Base-by-base conservation (phyloP, 2,113 vertebrate genomes). In the Mus musculus region DNA sequence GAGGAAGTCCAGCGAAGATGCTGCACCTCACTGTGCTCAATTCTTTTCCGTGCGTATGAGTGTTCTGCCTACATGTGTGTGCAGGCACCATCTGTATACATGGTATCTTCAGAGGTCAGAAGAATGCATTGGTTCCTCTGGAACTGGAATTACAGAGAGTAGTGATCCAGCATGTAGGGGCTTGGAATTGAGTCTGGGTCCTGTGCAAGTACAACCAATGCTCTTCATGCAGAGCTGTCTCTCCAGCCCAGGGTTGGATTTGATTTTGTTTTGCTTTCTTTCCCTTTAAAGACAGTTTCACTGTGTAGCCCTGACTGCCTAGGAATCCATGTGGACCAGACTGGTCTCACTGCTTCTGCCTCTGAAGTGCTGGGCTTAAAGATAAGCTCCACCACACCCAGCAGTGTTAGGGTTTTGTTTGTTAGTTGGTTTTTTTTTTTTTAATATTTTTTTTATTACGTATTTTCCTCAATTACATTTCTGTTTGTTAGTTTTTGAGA, bases 1-100 rank as follows among this genome's bases (percentile, higher is more conserved):
- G 42, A 92, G 92, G 73, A 90, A 95, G 63, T 65, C 16, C 92
- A 88, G 88, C 90, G 88, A n/a, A 71, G 67, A 30, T 16, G 13
- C 30, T 69, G 30, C 30, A 33, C 67, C 67, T 14, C 12, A 33
- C 12, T 33, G 17, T 80, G 30, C 46, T 78, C 28, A 52, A 5
- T 10, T 36, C 20, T 80, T 49, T 54, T 17, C 5, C 30, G 3
- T 56, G 52, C n/a, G 54, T 59, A 2, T 82, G 80, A 42, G 81
- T 82, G 56, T 63, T 84, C n/a, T 63, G 81, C 56, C n/a, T 84
- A 16, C 81, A 10, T 42, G n/a, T 24, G 22, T 61, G 22, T 16
- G 39, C 54, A 82, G 80, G 56, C 7, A 9, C 36, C 13, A 0
- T 42, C 7, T 84, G n/a, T 28, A 28, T 28, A 80, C 7, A n/a